Base-by-base conservation (phyloP, 2,113 vertebrate species). In the Podilymbus podiceps region DNA sequence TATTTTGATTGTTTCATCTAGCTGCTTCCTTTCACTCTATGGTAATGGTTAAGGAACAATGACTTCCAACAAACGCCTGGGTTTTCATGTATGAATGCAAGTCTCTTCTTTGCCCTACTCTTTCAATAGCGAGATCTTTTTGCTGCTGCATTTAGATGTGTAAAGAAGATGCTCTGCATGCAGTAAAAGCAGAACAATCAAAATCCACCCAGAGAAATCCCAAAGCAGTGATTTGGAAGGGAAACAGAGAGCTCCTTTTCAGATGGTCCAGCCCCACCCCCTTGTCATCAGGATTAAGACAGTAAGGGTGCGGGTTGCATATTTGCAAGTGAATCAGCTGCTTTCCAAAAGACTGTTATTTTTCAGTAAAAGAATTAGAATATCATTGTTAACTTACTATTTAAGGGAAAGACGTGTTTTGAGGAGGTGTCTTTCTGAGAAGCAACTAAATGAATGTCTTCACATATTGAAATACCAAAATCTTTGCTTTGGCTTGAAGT, bases 261-360 rank as follows among this genome's bases (percentile, higher is more conserved):
- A 92, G 33, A 93, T 31, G 58, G 28, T 53, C 80, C 85, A 66
- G 62, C 78, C 72, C 95, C 90, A 80, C 89, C 94, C 81, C 89
- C 91, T 95, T 97, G 97, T 97, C 96, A 88, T 47, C 40, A 80
- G 9, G 85, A 97, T 95, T 97, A 95, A 93, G 93, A 92, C 86
- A 91, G 90, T 85, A 55, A 94, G 95, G 96, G 93, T 93, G 68
- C 42, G 31, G 46, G 75, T 72, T 92, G 89, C 66, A 82, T 73
- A 75, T 95, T 97, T 98, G 81, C 69, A 96, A 98, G 50, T 95
- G 92, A 96, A 97, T 95, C 91, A 84, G 78, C 75, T 95, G 90
- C 88, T 95, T 97, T 96, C 88, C 11, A 4, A 95, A 95, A 93
- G 90, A 89, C 53, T 52, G 12, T 59, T 93, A 72, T 91, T 95